These are phyloP conservation scores for Alces alces DNA, from an alignment of 2,113 vertebrate genomes.

Conservation along the genomic window DNA sequence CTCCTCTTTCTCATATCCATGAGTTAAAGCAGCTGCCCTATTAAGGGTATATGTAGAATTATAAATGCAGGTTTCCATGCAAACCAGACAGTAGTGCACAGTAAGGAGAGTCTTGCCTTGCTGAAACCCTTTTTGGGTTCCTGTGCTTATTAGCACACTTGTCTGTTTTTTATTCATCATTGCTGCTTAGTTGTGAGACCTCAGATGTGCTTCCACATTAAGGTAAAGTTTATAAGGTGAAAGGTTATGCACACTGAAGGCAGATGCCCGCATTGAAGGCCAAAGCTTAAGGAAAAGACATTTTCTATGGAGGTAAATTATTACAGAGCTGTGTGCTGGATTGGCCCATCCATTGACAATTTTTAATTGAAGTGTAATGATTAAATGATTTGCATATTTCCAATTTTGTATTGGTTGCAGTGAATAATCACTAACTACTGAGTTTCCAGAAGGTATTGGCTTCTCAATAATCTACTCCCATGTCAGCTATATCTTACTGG, in stretches of 20 bases:
- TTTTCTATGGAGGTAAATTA: not conserved
- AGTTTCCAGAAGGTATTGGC: not conserved
- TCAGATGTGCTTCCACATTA: not conserved
- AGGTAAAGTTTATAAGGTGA: not conserved
- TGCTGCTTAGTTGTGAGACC: not conserved
- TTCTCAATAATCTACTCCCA: not conserved
- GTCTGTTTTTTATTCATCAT: constrained; percentile 10
- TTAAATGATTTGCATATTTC: not conserved
- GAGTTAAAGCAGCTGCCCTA: not conserved
- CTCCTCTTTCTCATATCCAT: not conserved
- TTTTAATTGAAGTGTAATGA: not conserved
- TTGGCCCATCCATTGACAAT: not conserved
- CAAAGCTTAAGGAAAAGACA: not conserved
- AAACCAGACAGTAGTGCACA: not conserved
- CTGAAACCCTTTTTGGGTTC: not conserved
- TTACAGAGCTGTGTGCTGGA: not conserved
- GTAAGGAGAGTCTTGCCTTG: not conserved
- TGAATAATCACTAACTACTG: not conserved
- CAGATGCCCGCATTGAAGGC: not conserved
- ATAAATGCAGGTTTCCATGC: not conserved
- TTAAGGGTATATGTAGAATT: not conserved
- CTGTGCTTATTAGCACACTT: not conserved
- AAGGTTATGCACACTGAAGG: not conserved
- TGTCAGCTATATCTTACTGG: not conserved
- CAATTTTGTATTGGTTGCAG: not conserved